Evolutionary conservation across 1,140 invertebrate species (phyloP).

Genomic region (Limonius californicus): DNA sequence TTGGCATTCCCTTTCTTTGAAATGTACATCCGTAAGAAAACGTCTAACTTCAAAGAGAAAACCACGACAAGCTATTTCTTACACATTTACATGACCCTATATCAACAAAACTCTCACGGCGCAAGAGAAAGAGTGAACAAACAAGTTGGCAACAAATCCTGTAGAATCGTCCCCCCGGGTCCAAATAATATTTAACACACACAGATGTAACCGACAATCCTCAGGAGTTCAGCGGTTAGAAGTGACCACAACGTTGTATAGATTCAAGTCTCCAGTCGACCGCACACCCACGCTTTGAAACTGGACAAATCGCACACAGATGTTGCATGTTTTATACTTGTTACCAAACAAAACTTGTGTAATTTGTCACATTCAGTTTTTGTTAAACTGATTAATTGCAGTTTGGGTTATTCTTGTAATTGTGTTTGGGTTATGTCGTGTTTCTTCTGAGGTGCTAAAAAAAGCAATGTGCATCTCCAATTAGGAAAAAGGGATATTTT

Average conservation of each 20-base stretch:
- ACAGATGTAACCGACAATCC: neutral
- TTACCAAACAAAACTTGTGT: constrained; percentile 34
- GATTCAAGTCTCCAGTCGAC: neutral
- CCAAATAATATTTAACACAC: neutral
- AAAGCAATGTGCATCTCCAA: neutral
- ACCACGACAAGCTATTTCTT: too few species aligned
- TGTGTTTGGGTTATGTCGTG: neutral
- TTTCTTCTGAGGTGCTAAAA: too few species aligned
- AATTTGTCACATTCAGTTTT: constrained; percentile 37
- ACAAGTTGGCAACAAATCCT: too few species aligned
- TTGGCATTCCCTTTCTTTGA: too few species aligned
- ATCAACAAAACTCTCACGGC: too few species aligned
- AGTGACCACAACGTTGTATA: neutral
- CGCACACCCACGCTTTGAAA: constrained; percentile 10
- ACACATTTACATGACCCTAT: too few species aligned
- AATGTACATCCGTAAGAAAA: too few species aligned
- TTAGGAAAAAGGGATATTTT: too few species aligned
- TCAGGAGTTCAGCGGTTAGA: neutral
- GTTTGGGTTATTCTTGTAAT: neutral
- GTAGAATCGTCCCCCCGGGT: too few species aligned
- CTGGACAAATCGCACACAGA: constrained; percentile 38
- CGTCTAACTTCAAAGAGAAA: too few species aligned
- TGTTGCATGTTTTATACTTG: constrained; percentile 41
- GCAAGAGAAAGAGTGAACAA: too few species aligned
- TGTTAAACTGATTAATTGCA: constrained; percentile 33